phyloP scores from a whole-genome alignment of 2,113 vertebrate genomes.

The Catharus bicknelli region DNA sequence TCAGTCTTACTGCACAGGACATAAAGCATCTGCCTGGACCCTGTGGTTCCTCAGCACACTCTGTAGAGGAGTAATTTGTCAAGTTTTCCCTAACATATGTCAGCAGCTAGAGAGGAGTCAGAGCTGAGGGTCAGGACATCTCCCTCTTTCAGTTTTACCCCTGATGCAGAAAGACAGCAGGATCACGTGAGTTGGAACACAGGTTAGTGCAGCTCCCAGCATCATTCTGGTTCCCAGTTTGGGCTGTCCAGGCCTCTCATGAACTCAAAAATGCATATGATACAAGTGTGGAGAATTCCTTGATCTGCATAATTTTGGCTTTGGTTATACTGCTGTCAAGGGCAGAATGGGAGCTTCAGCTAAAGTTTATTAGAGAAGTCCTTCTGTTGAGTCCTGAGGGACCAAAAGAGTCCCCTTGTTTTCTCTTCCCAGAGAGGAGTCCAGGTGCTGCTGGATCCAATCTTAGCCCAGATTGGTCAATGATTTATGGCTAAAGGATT shows the following conservation, averaged over 20 bases:
- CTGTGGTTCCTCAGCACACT: neutral
- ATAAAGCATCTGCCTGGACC: neutral
- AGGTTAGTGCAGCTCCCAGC: neutral
- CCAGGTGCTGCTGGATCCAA: neutral
- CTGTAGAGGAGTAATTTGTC: neutral
- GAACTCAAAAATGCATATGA: neutral
- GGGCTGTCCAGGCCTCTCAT: neutral
- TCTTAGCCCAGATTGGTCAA: neutral
- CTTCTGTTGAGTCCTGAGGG: neutral
- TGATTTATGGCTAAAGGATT: neutral
- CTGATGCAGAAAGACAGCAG: neutral
- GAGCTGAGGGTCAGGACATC: neutral
- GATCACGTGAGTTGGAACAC: accelerated
- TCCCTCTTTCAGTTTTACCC: neutral
- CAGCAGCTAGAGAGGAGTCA: neutral
- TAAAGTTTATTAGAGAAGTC: neutral
- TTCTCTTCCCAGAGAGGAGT: neutral
- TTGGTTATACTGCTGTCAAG: accelerated
- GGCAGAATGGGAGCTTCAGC: neutral
- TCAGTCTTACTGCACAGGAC: neutral
- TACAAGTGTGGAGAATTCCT: neutral
- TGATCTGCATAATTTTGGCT: neutral
- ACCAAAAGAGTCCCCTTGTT: neutral
- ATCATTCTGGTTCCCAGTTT: neutral
- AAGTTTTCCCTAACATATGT: accelerated